phyloP scores from a whole-genome alignment of 2,113 vertebrate species.

The Oncorhynchus kisutch region DNA sequence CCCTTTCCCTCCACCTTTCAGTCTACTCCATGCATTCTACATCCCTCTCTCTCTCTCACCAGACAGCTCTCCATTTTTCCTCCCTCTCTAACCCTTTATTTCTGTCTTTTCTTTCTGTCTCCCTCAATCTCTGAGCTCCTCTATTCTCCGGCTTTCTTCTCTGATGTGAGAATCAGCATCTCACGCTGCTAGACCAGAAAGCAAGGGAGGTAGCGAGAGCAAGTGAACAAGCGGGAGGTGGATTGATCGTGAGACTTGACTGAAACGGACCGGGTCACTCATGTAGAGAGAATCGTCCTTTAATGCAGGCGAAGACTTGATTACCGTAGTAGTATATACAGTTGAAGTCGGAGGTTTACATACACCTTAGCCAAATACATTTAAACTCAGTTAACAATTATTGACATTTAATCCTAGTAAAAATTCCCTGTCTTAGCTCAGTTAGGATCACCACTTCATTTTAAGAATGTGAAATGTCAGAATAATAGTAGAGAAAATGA shows the following conservation, averaged over 20 bases:
- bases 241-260: conserved; percentile 13
- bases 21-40: neutral
- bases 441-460: too few species aligned
- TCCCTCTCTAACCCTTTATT: neutral
- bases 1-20: neutral
- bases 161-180: neutral
- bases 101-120: neutral
- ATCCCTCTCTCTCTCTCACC: too few species aligned
- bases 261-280: conserved; percentile 48
- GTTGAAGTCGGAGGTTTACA: too few species aligned
- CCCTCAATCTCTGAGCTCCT: neutral
- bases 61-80: too few species aligned
- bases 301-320: conserved; percentile 32
- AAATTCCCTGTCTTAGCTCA: too few species aligned
- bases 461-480: too few species aligned
- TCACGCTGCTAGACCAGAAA: neutral
- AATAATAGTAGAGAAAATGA: too few species aligned
- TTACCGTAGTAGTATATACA: conserved; percentile 1
- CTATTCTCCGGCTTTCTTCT: neutral
- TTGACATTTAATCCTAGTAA: too few species aligned
- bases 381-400: too few species aligned
- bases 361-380: too few species aligned
- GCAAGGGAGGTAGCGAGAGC: too few species aligned
- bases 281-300: conserved; percentile 43
- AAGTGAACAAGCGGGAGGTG: conserved; percentile 21